A percentile compares a stretch with the other conserved stretches of the same genome.
Evolutionary conservation across 1,140 invertebrate species (phyloP).

Genomic region (Anastatus disparis): DNA sequence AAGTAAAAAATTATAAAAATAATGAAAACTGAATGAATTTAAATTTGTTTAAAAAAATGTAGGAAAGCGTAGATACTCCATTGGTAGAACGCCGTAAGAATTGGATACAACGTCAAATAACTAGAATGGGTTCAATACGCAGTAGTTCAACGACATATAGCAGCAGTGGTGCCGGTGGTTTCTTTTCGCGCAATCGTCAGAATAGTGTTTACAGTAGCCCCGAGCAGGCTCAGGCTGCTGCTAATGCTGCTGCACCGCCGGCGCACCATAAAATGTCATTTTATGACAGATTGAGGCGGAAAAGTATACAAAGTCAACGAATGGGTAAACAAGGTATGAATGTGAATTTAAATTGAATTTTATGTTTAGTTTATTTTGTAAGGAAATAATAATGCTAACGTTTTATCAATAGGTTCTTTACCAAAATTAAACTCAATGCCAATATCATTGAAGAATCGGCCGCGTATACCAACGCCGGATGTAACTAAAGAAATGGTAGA

Average conservation of each 20-base stretch:
- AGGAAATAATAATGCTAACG: no score
- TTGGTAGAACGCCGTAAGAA: slow-evolving; percentile 85
- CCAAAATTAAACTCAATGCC: slow-evolving; percentile 76
- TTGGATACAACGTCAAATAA: slow-evolving; percentile 86
- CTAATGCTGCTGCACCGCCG: no score
- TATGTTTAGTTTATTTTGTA: no score
- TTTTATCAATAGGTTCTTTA: slow-evolving; percentile 69
- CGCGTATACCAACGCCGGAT: slow-evolving; percentile 87
- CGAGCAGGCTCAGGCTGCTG: slow-evolving; percentile 64
- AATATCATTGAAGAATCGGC: slow-evolving; percentile 77
- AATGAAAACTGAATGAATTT: no score
- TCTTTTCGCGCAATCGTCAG: slow-evolving; percentile 77
- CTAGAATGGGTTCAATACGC: slow-evolving; percentile 82
- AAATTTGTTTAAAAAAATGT: not conserved
- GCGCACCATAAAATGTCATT: slow-evolving; percentile 83
- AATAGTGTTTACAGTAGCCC: slow-evolving; percentile 84
- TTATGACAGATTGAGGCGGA: slow-evolving; percentile 82
- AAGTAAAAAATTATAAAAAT: no score
- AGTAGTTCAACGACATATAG: slow-evolving; percentile 86
- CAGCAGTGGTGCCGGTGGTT: slow-evolving; percentile 71
- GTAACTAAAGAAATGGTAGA: slow-evolving; percentile 81
- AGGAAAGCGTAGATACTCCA: slow-evolving; percentile 90
- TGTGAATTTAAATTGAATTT: no score
- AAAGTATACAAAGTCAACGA: slow-evolving; percentile 76
- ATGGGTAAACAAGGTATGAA: slow-evolving; percentile 75